Base-by-base conservation (phyloP, 2,113 vertebrate species). In the Dolichallabes microphthalmus region DNA sequence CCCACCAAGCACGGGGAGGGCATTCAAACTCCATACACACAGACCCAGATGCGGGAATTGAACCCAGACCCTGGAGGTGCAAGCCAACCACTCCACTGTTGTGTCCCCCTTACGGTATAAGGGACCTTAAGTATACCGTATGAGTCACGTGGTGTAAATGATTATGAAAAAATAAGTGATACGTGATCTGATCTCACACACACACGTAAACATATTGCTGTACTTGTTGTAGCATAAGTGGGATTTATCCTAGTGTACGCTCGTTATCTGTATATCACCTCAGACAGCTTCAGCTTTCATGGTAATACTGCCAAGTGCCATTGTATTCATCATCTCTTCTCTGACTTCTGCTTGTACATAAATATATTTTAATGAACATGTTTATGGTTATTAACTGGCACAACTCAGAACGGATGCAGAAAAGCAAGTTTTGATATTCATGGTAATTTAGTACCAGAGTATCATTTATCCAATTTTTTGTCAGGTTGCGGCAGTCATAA, bases 121-220 rank as follows among this genome's bases (percentile, higher is more conserved):
- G 5, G 6, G 39, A 7, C 39, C 39, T 45, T 45, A 45, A 45
- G 6, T 39, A 39, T 3, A 39, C 39, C 3, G 4, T 5, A 39
- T 45, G 66, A 69, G 8, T 69, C 15, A 3, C 17, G 32, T 71
- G 68, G 20, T 50, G 35, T 50, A 17, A 66, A 69, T 39, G 17
- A 27, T 17, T 27, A 12, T 78, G 4, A 58, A 35, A 25, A 75
- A 45, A 45, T 7, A 45, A 75, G 73, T 52, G 30, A 35, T 22
- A 35, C 35, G 35, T 58, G 55, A 78, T 55, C 76, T 57, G 17
- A 78, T 57, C 8, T 53, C 8, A 15, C 17, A 55, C n/a, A 32
- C 17, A 55, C 35, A 27, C 55, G 22, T 78, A 22, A 78, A 58
- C 53, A 60, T 78, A 58, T 78, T 78, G 76, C 53, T 60, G 55